These are phyloP conservation scores for Psophia crepitans DNA, from an alignment of 2,113 vertebrate species.

Conservation along the genomic window DNA sequence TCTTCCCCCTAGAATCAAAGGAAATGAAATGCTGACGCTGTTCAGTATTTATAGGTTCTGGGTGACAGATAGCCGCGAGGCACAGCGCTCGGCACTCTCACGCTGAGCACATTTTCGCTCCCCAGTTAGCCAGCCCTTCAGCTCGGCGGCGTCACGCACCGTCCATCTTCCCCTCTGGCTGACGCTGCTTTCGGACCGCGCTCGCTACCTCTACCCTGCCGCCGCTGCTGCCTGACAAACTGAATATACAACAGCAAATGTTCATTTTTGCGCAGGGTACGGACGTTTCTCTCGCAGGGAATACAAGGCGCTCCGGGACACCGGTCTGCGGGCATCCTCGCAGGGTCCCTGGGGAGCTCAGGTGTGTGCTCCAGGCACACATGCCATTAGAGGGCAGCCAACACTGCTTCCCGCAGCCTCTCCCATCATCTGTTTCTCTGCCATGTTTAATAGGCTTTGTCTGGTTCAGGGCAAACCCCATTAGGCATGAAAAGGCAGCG, in stretches of 20 bases:
- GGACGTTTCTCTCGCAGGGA: background rate
- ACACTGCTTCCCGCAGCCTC: slow-evolving; percentile 35
- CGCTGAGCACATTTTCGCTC: background rate
- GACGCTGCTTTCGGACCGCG: background rate
- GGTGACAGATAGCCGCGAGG: background rate
- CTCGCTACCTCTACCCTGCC: background rate
- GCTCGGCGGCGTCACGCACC: background rate
- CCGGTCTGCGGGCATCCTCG: background rate
- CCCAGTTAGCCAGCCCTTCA: background rate
- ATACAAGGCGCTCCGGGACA: background rate
- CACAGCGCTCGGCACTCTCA: background rate
- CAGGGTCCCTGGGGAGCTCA: background rate
- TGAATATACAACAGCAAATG: background rate
- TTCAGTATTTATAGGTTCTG: background rate
- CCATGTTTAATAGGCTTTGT: slow-evolving; percentile 64
- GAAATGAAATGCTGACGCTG: background rate
- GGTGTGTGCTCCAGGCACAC: background rate
- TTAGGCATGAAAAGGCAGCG: slow-evolving; percentile 65
- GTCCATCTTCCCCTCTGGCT: background rate
- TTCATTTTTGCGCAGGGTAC: background rate
- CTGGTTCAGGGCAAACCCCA: slow-evolving; percentile 70
- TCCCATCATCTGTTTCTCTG: background rate
- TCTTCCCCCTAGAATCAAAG: background rate
- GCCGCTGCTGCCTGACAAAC: background rate
- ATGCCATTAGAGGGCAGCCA: slow-evolving; percentile 71